phyloP scores from a whole-genome alignment of 2,797 vertebrate genomes.

The Adelosebastes latens region DNA sequence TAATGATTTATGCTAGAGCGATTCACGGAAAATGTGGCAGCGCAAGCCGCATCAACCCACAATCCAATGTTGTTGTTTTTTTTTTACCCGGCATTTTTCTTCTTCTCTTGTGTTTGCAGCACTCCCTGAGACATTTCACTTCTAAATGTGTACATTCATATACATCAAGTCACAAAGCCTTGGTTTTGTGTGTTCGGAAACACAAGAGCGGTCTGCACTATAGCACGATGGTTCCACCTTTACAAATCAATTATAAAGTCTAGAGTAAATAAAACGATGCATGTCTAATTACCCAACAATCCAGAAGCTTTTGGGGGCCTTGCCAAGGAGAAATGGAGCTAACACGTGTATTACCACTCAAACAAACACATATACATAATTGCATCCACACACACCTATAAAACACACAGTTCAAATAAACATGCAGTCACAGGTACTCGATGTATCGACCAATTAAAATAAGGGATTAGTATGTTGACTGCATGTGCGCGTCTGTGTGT shows the following conservation, averaged over 20 bases:
- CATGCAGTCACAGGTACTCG: conserved; percentile 78
- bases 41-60: conserved; percentile 39
- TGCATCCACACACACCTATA: conserved; percentile 30
- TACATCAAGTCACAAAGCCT: conserved; percentile 19
- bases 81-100: conserved; percentile 1
- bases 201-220: conserved; percentile 29
- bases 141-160: conserved; percentile 21
- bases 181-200: conserved; percentile 24
- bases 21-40: conserved; percentile 59
- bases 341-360: conserved; percentile 46
- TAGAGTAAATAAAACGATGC: conserved; percentile 75
- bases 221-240: conserved; percentile 62
- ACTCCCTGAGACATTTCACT: conserved; percentile 18
- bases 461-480: conserved; percentile 76
- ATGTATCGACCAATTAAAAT: conserved; percentile 76
- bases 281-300: conserved; percentile 78
- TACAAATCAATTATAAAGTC: conserved; percentile 77
- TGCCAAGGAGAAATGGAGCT: conserved; percentile 62
- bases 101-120: conserved; percentile 16
- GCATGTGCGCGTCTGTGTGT: conserved; percentile 29
- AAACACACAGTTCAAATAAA: conserved; percentile 58
- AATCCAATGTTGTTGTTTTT: conserved; percentile 35
- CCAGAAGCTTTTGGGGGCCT: conserved; percentile 62
- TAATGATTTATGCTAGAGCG: conserved; percentile 78
- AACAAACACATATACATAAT: conserved; percentile 42